Base-by-base conservation (phyloP, 2,888 invertebrate species). In the Colletes collaris region DNA sequence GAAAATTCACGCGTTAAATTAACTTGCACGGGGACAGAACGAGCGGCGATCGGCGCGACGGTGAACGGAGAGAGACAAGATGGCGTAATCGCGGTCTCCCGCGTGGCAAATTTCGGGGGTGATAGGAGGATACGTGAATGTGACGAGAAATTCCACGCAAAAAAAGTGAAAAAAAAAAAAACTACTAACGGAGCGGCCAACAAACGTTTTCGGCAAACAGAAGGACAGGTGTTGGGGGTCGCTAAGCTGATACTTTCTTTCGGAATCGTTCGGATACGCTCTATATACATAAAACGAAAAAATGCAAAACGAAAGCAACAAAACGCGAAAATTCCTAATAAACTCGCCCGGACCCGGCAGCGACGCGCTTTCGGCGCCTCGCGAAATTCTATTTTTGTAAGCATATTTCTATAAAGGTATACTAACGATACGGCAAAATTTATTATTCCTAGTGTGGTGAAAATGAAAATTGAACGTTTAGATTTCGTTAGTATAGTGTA, bases 401-500 rank as follows among this genome's bases (percentile, higher is more conserved):
- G 93, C 92, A 93, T 93, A 93, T 93, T 93, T 93, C 92, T 93
- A 93, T 93, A 93, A 92, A 91, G 88, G 91, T 92, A 92, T 93
- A 93, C 93, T 92, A 93, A 93, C 93, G 93, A 93, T 92, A 92
- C 90, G 90, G 91, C 92, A 93, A 93, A 93, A 93, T 92, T 93
- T 92, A 92, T 92, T 92, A 92, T 93, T 92, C 92, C 92, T 93
- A 93, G 93, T 92, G 89, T 90, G 92, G 90, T 92, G 92, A 92
- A 91, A 92, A 92, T 90, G 91, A 92, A 92, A 93, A 92, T 93
- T 93, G 88, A 92, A 93, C 93, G 92, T 93, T 93, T 93, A 92
- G 93, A 93, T 92, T 92, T 93, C 93, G 93, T 93, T 93, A 93
- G 92, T 92, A 93, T 92, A 93, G 92, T 92, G 91, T 93, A 92